Conservation (phyloP, 2,797 vertebrate genomes). For the Siniperca obscura region DNA sequence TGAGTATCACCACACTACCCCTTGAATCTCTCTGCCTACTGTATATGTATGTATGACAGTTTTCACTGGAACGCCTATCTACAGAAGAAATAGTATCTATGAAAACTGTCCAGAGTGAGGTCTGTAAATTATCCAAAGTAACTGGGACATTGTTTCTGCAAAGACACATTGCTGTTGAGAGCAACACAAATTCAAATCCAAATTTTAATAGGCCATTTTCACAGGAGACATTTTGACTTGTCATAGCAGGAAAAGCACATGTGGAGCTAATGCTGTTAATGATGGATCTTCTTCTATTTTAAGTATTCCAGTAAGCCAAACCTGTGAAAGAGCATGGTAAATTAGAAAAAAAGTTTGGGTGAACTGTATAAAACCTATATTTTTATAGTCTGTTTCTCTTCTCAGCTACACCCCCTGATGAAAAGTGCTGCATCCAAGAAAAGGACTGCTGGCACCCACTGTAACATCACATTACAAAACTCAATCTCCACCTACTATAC, state of each 20-base stretch:
- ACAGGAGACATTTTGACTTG: constrained; percentile 2
- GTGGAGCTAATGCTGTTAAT: background rate
- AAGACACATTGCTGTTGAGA: background rate
- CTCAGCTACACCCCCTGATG: background rate
- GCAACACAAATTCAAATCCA: background rate
- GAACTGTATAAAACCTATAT: background rate
- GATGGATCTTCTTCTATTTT: background rate
- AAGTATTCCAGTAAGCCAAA: background rate
- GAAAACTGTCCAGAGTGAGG: background rate
- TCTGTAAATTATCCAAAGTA: background rate
- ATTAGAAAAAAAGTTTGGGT: background rate
- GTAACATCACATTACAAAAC: background rate
- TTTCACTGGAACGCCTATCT: background rate
- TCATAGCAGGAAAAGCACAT: background rate
- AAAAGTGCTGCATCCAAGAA: background rate
- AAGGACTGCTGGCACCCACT: background rate
- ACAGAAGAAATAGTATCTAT: background rate
- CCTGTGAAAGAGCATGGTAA: background rate
- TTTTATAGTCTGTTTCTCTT: background rate
- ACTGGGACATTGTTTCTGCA: background rate
- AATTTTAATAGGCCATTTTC: background rate
- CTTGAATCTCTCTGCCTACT: background rate
- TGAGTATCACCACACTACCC: background rate
- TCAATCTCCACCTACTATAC: background rate
- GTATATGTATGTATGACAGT: no score